phyloP scores from a whole-genome alignment of 2,113 vertebrate species.

The Chaetorhynchus papuensis region DNA sequence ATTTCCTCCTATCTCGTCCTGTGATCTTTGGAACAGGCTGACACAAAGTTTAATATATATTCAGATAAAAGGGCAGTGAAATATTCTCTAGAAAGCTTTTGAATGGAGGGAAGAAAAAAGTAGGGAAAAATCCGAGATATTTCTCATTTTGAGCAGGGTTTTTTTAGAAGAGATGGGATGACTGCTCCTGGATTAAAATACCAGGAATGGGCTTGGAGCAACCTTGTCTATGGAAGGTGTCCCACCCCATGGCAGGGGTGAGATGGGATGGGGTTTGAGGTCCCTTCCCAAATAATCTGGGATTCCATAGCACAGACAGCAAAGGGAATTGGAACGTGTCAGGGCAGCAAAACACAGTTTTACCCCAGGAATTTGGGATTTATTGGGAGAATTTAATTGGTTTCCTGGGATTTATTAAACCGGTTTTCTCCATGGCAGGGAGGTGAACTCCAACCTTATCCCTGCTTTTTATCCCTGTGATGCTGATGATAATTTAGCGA shows the following conservation, averaged over 20 bases:
- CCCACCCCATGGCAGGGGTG: neutral
- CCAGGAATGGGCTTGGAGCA: neutral
- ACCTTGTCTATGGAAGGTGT: neutral
- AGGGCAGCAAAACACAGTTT: neutral
- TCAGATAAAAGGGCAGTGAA: neutral
- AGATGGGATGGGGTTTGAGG: neutral
- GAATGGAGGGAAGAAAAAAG: neutral
- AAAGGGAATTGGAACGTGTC: neutral
- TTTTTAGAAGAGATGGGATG: neutral
- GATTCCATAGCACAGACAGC: neutral
- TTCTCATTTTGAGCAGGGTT: neutral
- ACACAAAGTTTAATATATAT: neutral
- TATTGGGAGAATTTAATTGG: neutral
- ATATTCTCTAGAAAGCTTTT: neutral
- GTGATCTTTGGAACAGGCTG: neutral
- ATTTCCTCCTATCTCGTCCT: neutral
- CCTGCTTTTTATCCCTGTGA: neutral
- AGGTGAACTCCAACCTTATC: neutral
- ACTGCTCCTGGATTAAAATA: neutral
- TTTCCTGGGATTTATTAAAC: neutral
- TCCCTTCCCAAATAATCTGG: neutral
- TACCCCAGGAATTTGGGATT: neutral
- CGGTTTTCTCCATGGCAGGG: neutral
- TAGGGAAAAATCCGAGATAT: neutral
- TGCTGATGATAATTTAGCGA: accelerated